These are phyloP conservation scores for Uria aalge DNA, from an alignment of 2,113 vertebrate genomes.

Conservation along the genomic window DNA sequence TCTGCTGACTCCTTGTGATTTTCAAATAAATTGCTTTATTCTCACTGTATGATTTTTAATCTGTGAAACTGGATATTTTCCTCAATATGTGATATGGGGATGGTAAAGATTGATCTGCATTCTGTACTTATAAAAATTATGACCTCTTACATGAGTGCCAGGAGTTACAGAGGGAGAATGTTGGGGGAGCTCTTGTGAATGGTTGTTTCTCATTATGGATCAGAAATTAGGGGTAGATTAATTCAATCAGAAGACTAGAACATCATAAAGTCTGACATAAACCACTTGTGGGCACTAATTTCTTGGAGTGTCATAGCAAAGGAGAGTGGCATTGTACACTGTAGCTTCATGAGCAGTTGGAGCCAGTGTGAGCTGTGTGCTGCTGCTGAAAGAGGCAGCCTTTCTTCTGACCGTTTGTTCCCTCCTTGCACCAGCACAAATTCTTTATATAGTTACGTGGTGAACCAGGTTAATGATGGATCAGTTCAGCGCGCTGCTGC, in stretches of 20 bases:
- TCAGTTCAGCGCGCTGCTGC: not conserved
- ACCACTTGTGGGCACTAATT: not conserved
- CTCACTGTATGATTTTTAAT: not conserved
- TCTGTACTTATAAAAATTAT: not conserved
- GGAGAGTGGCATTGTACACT: not conserved
- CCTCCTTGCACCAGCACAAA: not conserved
- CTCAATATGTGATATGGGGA: not conserved
- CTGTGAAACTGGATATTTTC: not conserved
- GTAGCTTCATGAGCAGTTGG: not conserved
- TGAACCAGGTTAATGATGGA: constrained; percentile 53
- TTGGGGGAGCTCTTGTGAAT: not conserved
- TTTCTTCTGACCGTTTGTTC: not conserved
- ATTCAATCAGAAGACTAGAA: not conserved
- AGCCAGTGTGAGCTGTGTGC: not conserved
- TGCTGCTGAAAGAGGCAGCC: not conserved
- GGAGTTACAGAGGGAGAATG: not conserved
- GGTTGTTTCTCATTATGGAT: not conserved
- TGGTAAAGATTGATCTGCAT: not conserved
- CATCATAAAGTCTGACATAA: not conserved
- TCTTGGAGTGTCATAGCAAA: not conserved
- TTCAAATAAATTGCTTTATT: not conserved
- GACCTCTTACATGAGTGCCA: not conserved
- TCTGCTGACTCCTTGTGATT: not conserved
- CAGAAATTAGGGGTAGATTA: not conserved
- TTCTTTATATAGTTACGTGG: constrained; percentile 15